Percentiles rank a stretch among this genome's conserved stretches.
These are phyloP conservation scores for Brachyhypopomus occidentalis DNA, from an alignment of 2,113 vertebrate genomes.

Conservation along the genomic window DNA sequence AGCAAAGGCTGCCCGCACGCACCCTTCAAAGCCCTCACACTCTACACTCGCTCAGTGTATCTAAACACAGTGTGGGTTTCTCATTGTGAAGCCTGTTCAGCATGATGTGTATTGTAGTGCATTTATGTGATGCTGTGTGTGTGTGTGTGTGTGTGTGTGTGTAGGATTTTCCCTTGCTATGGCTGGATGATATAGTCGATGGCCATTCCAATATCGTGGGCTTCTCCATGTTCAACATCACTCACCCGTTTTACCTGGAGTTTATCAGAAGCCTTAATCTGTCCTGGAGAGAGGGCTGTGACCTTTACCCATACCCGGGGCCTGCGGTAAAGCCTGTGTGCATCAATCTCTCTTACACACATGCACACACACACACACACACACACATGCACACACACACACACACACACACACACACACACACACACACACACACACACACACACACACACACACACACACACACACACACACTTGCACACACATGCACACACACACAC, in stretches of 20 bases:
- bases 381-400: no score
- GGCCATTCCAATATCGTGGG: slow-evolving; percentile 91
- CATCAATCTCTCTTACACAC: neutral
- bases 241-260: slow-evolving; percentile 90
- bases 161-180: slow-evolving; percentile 88
- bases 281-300: slow-evolving; percentile 91
- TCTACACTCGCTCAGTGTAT: neutral
- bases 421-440: no score
- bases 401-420: no score
- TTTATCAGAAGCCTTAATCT: slow-evolving; percentile 93
- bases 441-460: no score
- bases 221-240: slow-evolving; percentile 94
- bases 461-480: no score
- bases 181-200: slow-evolving; percentile 85
- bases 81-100: no score
- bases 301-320: slow-evolving; percentile 77
- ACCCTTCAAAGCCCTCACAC: neutral
- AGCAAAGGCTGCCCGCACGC: no score
- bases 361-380: neutral
- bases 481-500: neutral
- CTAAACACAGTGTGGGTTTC: no score
- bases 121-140: no score
- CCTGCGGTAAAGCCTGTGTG: slow-evolving; percentile 59
- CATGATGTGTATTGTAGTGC: no score
- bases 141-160: no score